Evolutionary conservation across 2,888 invertebrate genomes (phyloP).

Genomic region (Drosophila parthenogenetica): DNA sequence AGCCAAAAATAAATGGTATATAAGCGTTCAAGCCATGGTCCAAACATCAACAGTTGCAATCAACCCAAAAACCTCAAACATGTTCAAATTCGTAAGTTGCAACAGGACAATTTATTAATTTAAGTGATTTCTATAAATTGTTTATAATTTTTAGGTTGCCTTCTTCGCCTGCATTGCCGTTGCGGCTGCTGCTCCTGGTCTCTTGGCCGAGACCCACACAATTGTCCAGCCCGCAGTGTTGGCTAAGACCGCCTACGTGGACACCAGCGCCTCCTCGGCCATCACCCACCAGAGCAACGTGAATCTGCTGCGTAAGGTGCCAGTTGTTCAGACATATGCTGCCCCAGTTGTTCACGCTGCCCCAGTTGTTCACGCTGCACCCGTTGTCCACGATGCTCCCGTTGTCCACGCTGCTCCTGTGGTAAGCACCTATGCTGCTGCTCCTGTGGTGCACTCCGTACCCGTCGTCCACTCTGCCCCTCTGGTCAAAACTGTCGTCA

Average conservation of each 20-base stretch:
- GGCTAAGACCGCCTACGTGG: conserved; percentile 80
- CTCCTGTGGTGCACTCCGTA: conserved; percentile 48
- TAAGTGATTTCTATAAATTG: background rate
- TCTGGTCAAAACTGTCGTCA: conserved; percentile 59
- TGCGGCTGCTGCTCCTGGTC: conserved; percentile 83
- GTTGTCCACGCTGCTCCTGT: conserved; percentile 52
- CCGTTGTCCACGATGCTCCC: conserved; percentile 50
- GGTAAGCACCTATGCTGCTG: conserved; percentile 54
- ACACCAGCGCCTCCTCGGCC: conserved; percentile 84
- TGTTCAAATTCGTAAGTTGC: conserved; percentile 84
- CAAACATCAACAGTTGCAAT: conserved; percentile 77
- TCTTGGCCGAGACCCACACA: conserved; percentile 76
- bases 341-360: conserved; percentile 66
- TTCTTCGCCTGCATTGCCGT: conserved; percentile 87
- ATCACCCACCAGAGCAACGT: conserved; percentile 87
- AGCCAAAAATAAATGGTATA: conserved; percentile 59
- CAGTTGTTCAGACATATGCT: conserved; percentile 65
- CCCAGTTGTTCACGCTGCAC: conserved; percentile 61
- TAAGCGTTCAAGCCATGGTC: conserved; percentile 52
- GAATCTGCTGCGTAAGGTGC: conserved; percentile 86
- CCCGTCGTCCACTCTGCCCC: conserved; percentile 52
- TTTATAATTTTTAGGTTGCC: conserved; percentile 84
- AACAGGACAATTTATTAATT: background rate
- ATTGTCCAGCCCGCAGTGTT: conserved; percentile 81
- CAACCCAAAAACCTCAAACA: conserved; percentile 68